phyloP scores from a whole-genome alignment of 2,113 vertebrate species.

The Labeo rohita region DNA sequence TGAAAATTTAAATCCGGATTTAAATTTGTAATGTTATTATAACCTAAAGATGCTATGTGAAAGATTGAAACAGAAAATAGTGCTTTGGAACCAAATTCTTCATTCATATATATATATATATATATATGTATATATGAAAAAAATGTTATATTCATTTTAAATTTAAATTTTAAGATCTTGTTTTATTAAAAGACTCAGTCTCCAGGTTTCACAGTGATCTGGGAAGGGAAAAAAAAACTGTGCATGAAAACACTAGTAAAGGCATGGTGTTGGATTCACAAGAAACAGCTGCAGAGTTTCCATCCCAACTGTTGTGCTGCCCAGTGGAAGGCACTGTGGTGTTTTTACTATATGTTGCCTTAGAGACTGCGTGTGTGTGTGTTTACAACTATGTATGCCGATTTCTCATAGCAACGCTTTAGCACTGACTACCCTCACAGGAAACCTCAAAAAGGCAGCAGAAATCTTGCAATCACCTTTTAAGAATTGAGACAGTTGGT shows the following conservation, averaged over 20 bases:
- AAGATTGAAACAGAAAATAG: no score
- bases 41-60: no score
- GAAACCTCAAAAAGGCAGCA: constrained; percentile 69
- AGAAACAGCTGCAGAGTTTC: constrained; percentile 49
- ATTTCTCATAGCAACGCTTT: constrained; percentile 66
- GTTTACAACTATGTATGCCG: constrained; percentile 56
- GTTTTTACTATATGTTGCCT: constrained; percentile 65
- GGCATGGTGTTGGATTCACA: neutral
- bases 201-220: neutral
- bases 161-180: no score
- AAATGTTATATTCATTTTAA: no score
- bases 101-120: no score
- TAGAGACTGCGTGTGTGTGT: constrained; percentile 60
- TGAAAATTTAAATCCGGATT: no score
- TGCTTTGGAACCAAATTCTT: no score
- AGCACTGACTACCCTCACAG: constrained; percentile 63
- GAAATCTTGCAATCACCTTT: constrained; percentile 63
- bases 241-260: neutral
- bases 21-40: no score
- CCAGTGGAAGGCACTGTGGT: constrained; percentile 59
- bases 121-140: no score
- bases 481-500: constrained; percentile 45
- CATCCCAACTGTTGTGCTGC: constrained; percentile 35
- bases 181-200: neutral
- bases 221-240: neutral